Conservation (phyloP, 1,140 invertebrate genomes). For the Tribolium castaneum region DNA sequence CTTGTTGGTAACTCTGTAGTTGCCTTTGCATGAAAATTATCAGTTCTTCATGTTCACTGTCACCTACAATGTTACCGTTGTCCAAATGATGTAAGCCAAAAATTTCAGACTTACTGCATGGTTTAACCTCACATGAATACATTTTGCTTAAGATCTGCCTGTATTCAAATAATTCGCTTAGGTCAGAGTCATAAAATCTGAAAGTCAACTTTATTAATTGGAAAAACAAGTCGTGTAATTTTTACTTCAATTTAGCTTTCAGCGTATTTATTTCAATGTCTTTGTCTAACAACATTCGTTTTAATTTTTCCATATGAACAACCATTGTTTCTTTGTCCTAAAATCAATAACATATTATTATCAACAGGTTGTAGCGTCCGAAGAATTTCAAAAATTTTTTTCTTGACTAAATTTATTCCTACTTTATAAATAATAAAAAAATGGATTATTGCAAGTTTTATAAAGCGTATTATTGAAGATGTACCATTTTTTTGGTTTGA, state of each 20-base stretch:
- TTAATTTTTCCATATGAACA: constrained; percentile 49
- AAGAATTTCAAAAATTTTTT: too few relatives aligned
- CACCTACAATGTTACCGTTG: constrained; percentile 49
- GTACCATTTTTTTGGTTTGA: constrained; percentile 32
- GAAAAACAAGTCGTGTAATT: neutral
- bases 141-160: constrained; percentile 44
- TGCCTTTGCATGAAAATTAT: constrained; percentile 54
- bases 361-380: too few relatives aligned
- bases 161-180: constrained; percentile 55
- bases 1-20: constrained; percentile 49
- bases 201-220: constrained; percentile 5
- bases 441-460: neutral
- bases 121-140: constrained; percentile 16
- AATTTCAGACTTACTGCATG: constrained; percentile 28
- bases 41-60: constrained; percentile 51
- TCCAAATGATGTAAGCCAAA: constrained; percentile 35
- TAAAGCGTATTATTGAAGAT: constrained; percentile 1
- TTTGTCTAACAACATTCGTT: constrained; percentile 56
- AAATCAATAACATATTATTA: neutral
- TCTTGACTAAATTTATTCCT: too few relatives aligned
- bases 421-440: neutral
- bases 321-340: constrained; percentile 44
- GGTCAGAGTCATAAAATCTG: constrained; percentile 53
- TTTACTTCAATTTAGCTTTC: constrained; percentile 52
- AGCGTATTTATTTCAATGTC: constrained; percentile 52